Base-by-base conservation (phyloP, 1,140 invertebrate species). In the Drosophila nigrodunni region DNA sequence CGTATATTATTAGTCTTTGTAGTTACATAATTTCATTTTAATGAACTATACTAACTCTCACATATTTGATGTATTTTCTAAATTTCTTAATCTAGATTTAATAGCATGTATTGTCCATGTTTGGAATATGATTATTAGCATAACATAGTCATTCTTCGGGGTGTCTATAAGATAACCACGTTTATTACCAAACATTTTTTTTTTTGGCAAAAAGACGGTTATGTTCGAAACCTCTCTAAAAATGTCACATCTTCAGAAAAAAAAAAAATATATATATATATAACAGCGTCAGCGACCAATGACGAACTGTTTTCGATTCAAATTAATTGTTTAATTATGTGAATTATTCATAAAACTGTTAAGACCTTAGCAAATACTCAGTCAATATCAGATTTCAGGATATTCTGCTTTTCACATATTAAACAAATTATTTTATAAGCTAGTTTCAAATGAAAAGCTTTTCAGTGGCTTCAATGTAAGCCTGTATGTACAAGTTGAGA, bases 1-100 rank as follows among this genome's bases (percentile, higher is more conserved):
- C 21, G 15, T 30, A 41, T n/a, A 18, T 41, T 10, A 41, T 58
- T 60, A 69, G 55, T 69, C 57, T 60, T 68, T 46, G 11, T 8
- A 18, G n/a, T 68, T 50, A 50, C 35, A 50, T 50, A 69, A 11
- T 68, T 60, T 9, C n/a, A n/a, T 18, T 37, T 49, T 15, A 41
- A 67, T 30, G 25, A 10, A 21, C 44, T 55, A 34, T 34, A 68
- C 15, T 11, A 21, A 21, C 57, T 43, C 44, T 62, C 21, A 44
- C 46, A 39, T 70, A 9, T 52, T 43, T 67, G 34, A 34, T 41
- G 6, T 41, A 15, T 44, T 9, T 44, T 10, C 21, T 59, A 21
- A 59, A 15, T 11, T 21, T 43, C 41, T 43, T 43, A 43, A 6
- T 43, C 11, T 43, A 13, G 10, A 43, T 43, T 6, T 5, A n/a